phyloP scores from a whole-genome alignment of 2,888 invertebrate species.

The Poecilus cupreus region DNA sequence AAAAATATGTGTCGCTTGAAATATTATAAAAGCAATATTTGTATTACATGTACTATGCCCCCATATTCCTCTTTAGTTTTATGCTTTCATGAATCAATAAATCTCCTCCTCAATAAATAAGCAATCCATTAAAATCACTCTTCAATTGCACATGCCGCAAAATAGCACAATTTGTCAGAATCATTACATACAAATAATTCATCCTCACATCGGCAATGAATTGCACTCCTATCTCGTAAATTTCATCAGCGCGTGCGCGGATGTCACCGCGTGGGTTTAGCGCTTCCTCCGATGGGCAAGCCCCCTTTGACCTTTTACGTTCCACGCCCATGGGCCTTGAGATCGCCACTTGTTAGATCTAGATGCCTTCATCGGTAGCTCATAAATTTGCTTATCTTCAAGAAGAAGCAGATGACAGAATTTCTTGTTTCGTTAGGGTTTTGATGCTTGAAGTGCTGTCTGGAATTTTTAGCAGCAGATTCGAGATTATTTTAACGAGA shows the following conservation, averaged over 20 bases:
- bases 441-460: not conserved
- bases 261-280: not conserved
- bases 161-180: constrained; percentile 5
- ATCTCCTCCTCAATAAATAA: no score
- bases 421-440: not conserved
- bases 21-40: no score
- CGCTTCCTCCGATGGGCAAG: constrained; percentile 13
- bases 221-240: not conserved
- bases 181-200: not conserved
- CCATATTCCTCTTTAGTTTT: no score
- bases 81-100: no score
- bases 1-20: no score
- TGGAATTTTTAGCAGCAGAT: constrained; percentile 20
- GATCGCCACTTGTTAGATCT: constrained; percentile 37
- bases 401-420: not conserved
- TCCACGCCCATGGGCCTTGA: constrained; percentile 18
- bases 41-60: no score
- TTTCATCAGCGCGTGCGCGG: not conserved
- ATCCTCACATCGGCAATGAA: not conserved
- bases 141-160: not conserved
- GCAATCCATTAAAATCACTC: no score
- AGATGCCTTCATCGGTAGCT: not conserved
- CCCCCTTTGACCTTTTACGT: constrained; percentile 11
- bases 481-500: not conserved
- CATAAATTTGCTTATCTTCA: constrained; percentile 9